Evolutionary conservation across 2,888 invertebrate species (phyloP).

Genomic region (Chouioia cunea): DNA sequence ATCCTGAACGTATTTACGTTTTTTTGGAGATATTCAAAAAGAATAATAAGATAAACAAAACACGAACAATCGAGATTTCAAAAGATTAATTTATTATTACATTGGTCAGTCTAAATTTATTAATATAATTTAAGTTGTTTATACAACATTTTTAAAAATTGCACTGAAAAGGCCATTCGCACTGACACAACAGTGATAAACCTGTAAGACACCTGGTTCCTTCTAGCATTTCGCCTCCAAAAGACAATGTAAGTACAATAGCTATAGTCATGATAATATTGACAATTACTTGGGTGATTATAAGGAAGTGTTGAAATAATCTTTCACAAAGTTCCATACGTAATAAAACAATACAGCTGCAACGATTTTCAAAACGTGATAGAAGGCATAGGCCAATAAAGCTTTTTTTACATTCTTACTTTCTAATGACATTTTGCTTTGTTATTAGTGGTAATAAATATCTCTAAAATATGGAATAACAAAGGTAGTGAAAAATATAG

Average conservation of each 20-base stretch:
- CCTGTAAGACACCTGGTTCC: too few relatives aligned
- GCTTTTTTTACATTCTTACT: constrained; percentile 30
- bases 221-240: constrained; percentile 35
- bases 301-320: constrained; percentile 34
- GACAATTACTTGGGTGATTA: constrained; percentile 36
- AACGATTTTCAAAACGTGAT: constrained; percentile 42
- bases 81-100: too few relatives aligned
- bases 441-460: constrained; percentile 23
- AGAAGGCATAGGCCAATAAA: constrained; percentile 41
- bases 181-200: too few relatives aligned
- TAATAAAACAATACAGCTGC: constrained; percentile 40
- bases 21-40: too few relatives aligned
- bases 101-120: too few relatives aligned
- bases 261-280: constrained; percentile 6
- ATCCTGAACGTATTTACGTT: too few relatives aligned
- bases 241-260: constrained; percentile 21
- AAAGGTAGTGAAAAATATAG: constrained; percentile 32
- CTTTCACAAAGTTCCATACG: constrained; percentile 32
- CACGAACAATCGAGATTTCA: too few relatives aligned
- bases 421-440: constrained; percentile 36
- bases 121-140: too few relatives aligned
- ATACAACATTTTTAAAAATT: too few relatives aligned
- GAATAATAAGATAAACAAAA: too few relatives aligned
- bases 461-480: constrained; percentile 29
- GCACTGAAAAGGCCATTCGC: too few relatives aligned